Conservation (phyloP, 92 coral and sea anemone species). For the Anthopleura xanthogrammica region DNA sequence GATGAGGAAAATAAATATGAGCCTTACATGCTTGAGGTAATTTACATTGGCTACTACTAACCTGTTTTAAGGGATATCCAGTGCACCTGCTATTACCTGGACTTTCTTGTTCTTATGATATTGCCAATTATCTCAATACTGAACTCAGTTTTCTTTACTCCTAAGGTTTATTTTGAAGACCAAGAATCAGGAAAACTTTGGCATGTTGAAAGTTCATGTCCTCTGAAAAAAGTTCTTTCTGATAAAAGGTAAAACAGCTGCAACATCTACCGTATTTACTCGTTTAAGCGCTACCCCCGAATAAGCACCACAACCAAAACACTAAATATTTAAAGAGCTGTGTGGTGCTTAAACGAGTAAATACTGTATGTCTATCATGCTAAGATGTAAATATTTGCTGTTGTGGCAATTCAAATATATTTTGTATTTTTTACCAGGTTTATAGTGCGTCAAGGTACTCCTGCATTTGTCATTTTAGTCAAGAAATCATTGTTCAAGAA, state of each 20-base stretch:
- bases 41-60: too few relatives aligned
- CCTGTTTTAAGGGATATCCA: too few relatives aligned
- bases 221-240: constrained; percentile 60
- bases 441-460: constrained; percentile 73
- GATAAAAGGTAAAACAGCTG: constrained; percentile 54
- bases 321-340: too few relatives aligned
- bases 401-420: not conserved
- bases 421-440: constrained; percentile 43
- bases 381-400: not conserved
- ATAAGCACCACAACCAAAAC: too few relatives aligned
- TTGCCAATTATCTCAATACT: too few relatives aligned
- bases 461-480: constrained; percentile 80
- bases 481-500: constrained; percentile 64
- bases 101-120: too few relatives aligned
- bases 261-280: too few relatives aligned
- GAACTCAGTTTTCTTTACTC: not conserved
- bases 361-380: not conserved
- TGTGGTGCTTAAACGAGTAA: too few relatives aligned
- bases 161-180: constrained; percentile 81
- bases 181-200: constrained; percentile 49
- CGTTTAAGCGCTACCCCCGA: too few relatives aligned
- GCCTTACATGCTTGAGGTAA: constrained; percentile 71
- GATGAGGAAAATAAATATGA: constrained; percentile 72
- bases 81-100: too few relatives aligned
- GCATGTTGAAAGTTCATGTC: constrained; percentile 41